These are phyloP conservation scores for Zaprionus lachaisei DNA, from an alignment of 1,140 invertebrate genomes.

Conservation along the genomic window DNA sequence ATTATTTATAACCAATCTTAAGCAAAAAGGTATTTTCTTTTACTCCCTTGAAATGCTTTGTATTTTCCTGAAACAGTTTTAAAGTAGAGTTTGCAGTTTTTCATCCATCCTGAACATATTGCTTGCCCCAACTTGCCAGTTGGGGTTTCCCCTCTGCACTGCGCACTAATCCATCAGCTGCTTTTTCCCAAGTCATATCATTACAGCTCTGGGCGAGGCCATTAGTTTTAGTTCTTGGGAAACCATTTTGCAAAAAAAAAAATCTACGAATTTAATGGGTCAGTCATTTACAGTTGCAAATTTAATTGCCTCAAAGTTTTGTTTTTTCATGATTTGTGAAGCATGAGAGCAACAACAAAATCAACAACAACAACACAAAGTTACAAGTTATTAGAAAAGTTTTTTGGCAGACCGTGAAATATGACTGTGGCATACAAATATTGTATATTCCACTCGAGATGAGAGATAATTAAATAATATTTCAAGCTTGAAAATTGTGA, in stretches of 20 bases:
- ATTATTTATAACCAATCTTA: too few relatives aligned
- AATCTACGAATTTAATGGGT: not conserved
- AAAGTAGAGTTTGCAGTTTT: not conserved
- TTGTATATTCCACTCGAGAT: not conserved
- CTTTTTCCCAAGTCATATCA: not conserved
- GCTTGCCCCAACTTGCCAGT: not conserved
- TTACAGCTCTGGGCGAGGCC: not conserved
- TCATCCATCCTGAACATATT: not conserved
- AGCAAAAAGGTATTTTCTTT: too few relatives aligned
- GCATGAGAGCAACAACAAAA: slow-evolving; percentile 14
- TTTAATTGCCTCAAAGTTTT: slow-evolving; percentile 20
- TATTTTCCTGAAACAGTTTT: not conserved
- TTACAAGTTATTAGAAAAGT: slow-evolving; percentile 23
- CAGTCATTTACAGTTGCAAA: slow-evolving; percentile 1
- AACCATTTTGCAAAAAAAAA: slow-evolving; percentile 13
- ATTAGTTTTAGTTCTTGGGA: slow-evolving; percentile 19
- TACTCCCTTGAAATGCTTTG: not conserved
- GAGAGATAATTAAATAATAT: slow-evolving; percentile 12
- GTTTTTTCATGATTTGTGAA: slow-evolving; percentile 18
- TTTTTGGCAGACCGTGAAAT: slow-evolving; percentile 17
- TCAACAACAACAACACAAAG: slow-evolving; percentile 12
- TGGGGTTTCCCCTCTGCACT: slow-evolving; percentile 1
- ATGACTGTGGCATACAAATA: not conserved
- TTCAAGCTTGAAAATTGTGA: slow-evolving; percentile 22
- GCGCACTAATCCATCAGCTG: slow-evolving; percentile 9